Conservation (phyloP, 2,888 invertebrate species). For the Drosophila vallismaia region DNA sequence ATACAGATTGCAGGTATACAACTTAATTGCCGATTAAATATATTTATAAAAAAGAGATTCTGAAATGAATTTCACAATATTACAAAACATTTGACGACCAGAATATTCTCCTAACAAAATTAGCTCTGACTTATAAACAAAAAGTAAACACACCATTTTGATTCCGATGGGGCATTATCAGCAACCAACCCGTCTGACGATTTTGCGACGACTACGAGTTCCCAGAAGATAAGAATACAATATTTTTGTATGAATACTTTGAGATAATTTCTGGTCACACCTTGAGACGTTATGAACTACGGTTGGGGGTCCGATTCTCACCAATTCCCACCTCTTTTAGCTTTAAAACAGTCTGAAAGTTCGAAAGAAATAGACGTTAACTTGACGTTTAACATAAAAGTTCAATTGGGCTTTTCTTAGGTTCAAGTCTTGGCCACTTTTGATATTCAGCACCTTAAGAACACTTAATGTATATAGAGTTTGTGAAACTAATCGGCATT, state of each 20-base stretch:
- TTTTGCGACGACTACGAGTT: neutral
- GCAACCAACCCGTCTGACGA: neutral
- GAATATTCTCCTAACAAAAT: neutral
- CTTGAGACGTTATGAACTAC: neutral
- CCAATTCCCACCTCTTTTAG: no score
- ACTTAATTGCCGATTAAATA: no score
- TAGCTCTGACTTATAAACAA: neutral
- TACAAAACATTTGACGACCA: neutral
- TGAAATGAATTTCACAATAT: neutral
- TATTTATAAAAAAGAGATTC: neutral
- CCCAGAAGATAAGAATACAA: neutral
- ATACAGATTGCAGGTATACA: neutral
- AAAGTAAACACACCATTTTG: constrained; percentile 4
- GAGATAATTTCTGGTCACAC: neutral
- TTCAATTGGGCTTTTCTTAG: no score
- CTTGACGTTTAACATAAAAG: no score
- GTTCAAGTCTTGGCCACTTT: no score
- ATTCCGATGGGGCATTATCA: neutral
- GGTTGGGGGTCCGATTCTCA: no score
- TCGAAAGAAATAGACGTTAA: no score
- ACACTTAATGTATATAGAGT: no score
- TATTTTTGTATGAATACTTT: constrained; percentile 6
- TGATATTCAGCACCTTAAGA: no score
- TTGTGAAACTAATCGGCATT: no score
- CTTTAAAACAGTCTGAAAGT: no score